Evolutionary conservation across 1,140 invertebrate species (phyloP).

Genomic region (Drosophila nasuta): DNA sequence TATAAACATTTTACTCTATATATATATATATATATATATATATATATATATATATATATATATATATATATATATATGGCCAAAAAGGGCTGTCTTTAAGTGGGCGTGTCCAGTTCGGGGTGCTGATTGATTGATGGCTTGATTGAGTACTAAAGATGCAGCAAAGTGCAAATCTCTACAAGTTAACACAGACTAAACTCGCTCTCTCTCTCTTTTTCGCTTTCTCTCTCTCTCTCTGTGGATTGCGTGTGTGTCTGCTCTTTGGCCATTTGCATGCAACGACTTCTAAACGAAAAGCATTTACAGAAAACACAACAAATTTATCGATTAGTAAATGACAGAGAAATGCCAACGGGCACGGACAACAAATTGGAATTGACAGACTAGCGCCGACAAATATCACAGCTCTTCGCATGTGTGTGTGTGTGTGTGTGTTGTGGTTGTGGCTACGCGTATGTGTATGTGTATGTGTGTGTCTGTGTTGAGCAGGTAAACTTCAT

Average conservation of each 20-base stretch:
- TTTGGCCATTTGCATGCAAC: constrained; percentile 47
- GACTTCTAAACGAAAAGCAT: constrained; percentile 55
- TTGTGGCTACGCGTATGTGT: constrained; percentile 1
- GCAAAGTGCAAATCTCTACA: constrained; percentile 19
- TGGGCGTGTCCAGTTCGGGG: constrained; percentile 27
- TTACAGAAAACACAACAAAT: constrained; percentile 76
- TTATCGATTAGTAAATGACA: constrained; percentile 77
- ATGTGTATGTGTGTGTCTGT: constrained; percentile 10
- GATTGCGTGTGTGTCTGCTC: constrained; percentile 2
- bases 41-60: neutral
- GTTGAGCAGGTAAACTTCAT: constrained; percentile 22
- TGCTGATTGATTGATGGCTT: constrained; percentile 29
- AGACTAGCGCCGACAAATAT: constrained; percentile 77
- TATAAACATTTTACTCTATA: constrained; percentile 24
- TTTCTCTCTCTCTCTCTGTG: neutral
- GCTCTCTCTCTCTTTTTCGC: constrained; percentile 4
- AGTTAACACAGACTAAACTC: constrained; percentile 7
- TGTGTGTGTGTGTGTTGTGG: neutral
- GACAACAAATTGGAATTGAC: constrained; percentile 74
- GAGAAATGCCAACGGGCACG: constrained; percentile 67
- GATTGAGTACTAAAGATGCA: constrained; percentile 31
- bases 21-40: too few species aligned
- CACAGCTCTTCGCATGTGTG: constrained; percentile 34
- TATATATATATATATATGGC: neutral
- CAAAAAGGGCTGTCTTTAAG: neutral